These are phyloP conservation scores for Prolemur simus DNA, from an alignment of 2,113 vertebrate genomes.

Conservation along the genomic window DNA sequence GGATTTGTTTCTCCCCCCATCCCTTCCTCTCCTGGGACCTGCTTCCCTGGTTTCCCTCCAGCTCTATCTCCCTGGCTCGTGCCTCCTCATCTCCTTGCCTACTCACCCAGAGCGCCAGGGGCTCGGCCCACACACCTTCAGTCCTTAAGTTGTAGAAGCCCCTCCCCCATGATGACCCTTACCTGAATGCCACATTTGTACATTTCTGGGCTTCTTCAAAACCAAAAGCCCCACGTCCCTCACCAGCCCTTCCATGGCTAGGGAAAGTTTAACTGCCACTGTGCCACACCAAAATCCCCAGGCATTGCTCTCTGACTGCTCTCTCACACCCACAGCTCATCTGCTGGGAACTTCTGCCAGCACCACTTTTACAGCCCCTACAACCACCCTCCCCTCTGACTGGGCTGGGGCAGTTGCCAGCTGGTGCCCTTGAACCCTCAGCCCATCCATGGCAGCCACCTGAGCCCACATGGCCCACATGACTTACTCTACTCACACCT, in stretches of 20 bases:
- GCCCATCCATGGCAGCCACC: not conserved
- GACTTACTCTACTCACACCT: accelerated
- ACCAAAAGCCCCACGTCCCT: not conserved
- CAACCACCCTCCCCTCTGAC: accelerated
- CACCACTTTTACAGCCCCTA: too few species aligned
- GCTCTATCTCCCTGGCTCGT: accelerated
- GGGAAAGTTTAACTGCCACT: not conserved
- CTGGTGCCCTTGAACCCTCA: accelerated
- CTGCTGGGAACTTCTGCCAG: accelerated
- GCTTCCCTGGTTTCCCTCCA: not conserved
- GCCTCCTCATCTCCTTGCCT: not conserved
- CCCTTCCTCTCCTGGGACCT: not conserved
- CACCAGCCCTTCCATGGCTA: accelerated
- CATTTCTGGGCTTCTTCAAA: not conserved
- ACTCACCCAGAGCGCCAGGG: not conserved
- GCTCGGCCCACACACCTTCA: not conserved
- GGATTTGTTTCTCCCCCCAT: too few species aligned
- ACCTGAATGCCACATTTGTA: not conserved
- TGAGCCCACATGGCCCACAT: too few species aligned
- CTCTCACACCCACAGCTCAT: not conserved
- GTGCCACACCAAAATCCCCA: too few species aligned
- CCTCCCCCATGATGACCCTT: too few species aligned
- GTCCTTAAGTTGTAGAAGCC: not conserved
- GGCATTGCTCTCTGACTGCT: too few species aligned
- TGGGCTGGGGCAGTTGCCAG: not conserved